Evolutionary conservation across 2,797 vertebrate genomes (phyloP), one percentile per base, ranked within the genome.

Genomic region (Gallinago stenura): DNA sequence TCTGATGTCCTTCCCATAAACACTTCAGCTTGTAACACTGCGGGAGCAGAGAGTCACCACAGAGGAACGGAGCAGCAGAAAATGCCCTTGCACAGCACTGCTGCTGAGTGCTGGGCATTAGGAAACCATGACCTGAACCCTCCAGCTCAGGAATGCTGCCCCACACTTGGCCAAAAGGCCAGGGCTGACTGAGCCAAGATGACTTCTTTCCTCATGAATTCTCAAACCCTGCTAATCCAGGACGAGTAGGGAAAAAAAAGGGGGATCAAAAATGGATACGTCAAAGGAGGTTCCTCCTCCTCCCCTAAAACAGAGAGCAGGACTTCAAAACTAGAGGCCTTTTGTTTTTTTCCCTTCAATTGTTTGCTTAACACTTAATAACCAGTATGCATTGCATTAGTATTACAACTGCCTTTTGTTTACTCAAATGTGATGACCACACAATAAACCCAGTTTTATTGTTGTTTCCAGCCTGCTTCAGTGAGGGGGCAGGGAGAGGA

Each of bases 341-440:
- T 39, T 39, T 39, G 37, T 20, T 31, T 25, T 14, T 2, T 3
- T 28, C 21, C 24, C 68, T 17, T 28, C 2, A 53, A 35, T 56
- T 92, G 61, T 90, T 95, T 95, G 77, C 80, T 84, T 83, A 87
- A 70, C 68, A 24, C 58, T 95, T 86, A 91, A 94, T 93, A 94
- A 87, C 26, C 70, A 96, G 76, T 24, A 72, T n/a, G 54, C 65
- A 81, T 20, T 57, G 69, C 84, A 46, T 12, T 66, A 58, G 54
- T 56, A 66, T 76, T 90, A 82, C 90, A 90, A 96, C 62, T 77
- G 88, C 71, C 68, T 87, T 92, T 82, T 93, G 96, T 95, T 96
- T 94, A 87, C 65, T 35, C 75, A 94, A 76, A 76, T 39, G 54
- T 53, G 81, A 96, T 92, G 93, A 80, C 68, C 83, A 92, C 88